Percentiles rank a stretch among this genome's conserved stretches.
phyloP scores from a whole-genome alignment of 2,888 invertebrate species.

The Ferdinandea cuprea region DNA sequence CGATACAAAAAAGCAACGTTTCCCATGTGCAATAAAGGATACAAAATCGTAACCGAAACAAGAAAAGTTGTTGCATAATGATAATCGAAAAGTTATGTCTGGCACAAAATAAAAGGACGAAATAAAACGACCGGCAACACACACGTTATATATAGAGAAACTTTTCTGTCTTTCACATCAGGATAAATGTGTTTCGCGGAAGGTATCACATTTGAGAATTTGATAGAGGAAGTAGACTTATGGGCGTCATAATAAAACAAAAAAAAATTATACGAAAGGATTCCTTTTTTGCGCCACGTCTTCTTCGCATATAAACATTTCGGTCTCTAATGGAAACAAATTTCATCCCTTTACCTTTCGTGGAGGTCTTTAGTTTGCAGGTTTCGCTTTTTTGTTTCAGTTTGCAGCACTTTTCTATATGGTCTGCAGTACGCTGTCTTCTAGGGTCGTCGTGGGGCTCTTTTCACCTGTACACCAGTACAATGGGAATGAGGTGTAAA shows the following conservation, averaged over 20 bases:
- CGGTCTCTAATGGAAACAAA: conserved; percentile 53
- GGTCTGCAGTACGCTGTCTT: no score
- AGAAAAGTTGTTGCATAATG: conserved; percentile 64
- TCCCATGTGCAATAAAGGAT: conserved; percentile 5
- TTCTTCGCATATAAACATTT: background rate
- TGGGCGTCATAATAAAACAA: conserved; percentile 56
- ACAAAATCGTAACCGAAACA: conserved; percentile 31
- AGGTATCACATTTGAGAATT: conserved; percentile 51
- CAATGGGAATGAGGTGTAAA: conserved; percentile 53
- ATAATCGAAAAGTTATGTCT: conserved; percentile 63
- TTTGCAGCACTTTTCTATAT: no score
- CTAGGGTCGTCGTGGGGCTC: background rate
- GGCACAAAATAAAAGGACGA: conserved; percentile 10
- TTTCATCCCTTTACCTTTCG: conserved; percentile 41
- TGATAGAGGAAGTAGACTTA: conserved; percentile 62
- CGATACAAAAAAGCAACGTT: conserved; percentile 13
- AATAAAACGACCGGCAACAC: background rate
- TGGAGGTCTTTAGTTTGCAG: background rate
- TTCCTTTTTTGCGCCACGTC: background rate
- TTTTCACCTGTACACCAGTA: background rate
- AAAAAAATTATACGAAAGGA: conserved; percentile 9
- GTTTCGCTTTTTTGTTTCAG: background rate
- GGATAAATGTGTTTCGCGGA: conserved; percentile 67
- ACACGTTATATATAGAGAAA: background rate
- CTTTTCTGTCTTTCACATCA: conserved; percentile 29